phyloP scores from a whole-genome alignment of 2,888 invertebrate species.

The Pyrrhosoma nymphula region DNA sequence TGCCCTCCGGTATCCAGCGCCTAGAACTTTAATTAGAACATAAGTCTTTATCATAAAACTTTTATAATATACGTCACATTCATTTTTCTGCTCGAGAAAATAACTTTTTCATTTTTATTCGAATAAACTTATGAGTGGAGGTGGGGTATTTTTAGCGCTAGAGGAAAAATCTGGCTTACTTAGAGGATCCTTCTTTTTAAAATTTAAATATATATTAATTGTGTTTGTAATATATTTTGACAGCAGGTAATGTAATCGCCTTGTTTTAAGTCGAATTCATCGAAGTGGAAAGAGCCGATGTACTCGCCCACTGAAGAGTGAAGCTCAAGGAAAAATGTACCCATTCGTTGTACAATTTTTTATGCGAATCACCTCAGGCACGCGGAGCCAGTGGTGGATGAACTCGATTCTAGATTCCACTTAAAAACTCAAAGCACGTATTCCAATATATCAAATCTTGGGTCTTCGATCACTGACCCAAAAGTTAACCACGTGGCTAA shows the following conservation, averaged over 20 bases:
- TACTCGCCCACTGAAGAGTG: too few relatives aligned
- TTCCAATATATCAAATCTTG: not conserved
- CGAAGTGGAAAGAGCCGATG: too few relatives aligned
- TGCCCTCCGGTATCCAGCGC: not conserved
- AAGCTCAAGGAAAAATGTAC: not conserved
- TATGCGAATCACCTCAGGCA: not conserved
- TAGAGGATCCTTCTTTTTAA: not conserved
- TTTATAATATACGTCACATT: not conserved
- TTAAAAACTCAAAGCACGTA: not conserved
- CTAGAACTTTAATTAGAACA: not conserved
- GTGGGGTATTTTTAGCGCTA: not conserved
- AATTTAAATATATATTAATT: too few relatives aligned
- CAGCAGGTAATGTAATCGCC: too few relatives aligned
- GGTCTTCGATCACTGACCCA: not conserved
- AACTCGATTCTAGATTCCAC: not conserved
- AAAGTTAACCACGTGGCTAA: not conserved
- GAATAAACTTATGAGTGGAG: not conserved
- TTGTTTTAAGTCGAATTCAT: too few relatives aligned
- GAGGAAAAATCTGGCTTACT: not conserved
- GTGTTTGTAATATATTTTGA: too few relatives aligned
- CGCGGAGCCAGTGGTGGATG: not conserved
- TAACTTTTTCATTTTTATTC: not conserved
- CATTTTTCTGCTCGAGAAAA: not conserved
- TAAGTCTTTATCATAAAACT: conserved; percentile 16
- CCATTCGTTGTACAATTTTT: not conserved